Evolutionary conservation across 2,797 vertebrate species (phyloP).

Genomic region (Pelochelys cantorii): DNA sequence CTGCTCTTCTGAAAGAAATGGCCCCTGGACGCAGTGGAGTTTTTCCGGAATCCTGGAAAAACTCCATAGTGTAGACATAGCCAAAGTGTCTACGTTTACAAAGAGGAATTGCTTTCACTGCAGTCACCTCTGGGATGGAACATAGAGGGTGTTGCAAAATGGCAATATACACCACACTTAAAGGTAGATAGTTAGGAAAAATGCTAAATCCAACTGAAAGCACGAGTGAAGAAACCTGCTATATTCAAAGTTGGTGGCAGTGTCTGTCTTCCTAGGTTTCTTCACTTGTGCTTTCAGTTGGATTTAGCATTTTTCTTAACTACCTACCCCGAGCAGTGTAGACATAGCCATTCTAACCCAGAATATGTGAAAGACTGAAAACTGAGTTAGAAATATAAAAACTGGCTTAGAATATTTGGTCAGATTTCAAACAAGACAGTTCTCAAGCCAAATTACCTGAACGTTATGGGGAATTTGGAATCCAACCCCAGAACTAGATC

Average conservation of each 20-base stretch:
- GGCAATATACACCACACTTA: too few relatives aligned
- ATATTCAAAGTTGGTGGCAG: not conserved
- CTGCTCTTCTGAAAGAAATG: too few relatives aligned
- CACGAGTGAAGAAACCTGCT: fast-evolving
- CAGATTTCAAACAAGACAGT: not conserved
- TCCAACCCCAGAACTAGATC: not conserved
- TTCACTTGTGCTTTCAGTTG: not conserved
- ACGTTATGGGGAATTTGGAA: not conserved
- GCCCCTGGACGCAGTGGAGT: too few relatives aligned
- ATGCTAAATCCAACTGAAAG: not conserved
- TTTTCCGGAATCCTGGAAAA: too few relatives aligned
- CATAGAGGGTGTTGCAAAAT: too few relatives aligned
- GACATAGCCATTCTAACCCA: too few relatives aligned
- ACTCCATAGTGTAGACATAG: too few relatives aligned
- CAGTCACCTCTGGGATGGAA: too few relatives aligned
- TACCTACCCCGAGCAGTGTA: not conserved
- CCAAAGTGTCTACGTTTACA: too few relatives aligned
- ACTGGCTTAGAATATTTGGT: not conserved
- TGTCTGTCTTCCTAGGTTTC: fast-evolving
- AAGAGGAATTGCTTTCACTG: too few relatives aligned
- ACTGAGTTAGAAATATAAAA: not conserved
- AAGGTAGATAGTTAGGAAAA: not conserved
- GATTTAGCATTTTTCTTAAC: not conserved
- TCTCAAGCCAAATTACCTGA: not conserved
- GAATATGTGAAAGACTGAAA: not conserved